Conservation (phyloP, 2,888 invertebrate species). For the Mantis religiosa region DNA sequence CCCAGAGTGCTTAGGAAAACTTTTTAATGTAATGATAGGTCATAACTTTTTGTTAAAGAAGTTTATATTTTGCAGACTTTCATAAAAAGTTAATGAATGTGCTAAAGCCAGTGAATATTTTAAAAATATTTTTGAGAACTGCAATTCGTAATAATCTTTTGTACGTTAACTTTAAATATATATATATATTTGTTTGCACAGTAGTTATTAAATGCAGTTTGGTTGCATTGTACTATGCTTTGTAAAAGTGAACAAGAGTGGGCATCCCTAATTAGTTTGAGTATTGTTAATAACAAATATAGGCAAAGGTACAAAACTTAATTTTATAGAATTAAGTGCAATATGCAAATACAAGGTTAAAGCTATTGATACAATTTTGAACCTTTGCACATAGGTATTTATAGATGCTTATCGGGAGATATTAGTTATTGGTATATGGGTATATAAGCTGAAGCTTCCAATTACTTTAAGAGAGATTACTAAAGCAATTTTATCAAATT, state of each 20-base stretch:
- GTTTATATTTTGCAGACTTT: not conserved
- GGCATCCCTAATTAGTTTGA: not conserved
- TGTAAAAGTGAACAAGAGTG: not conserved
- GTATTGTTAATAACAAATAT: not conserved
- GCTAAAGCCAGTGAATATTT: not conserved
- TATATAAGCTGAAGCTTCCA: not conserved
- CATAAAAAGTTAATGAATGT: not conserved
- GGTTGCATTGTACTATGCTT: not conserved
- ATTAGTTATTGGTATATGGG: not conserved
- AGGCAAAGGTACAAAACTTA: not conserved
- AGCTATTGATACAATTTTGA: not conserved
- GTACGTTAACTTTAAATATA: no score
- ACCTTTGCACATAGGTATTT: not conserved
- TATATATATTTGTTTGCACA: not conserved
- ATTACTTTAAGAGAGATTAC: not conserved
- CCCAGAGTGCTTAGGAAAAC: not conserved
- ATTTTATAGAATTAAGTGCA: no score
- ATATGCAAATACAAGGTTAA: not conserved
- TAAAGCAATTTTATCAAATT: not conserved
- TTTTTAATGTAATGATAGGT: not conserved
- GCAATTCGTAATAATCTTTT: no score
- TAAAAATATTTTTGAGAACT: not conserved
- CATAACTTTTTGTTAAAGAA: not conserved
- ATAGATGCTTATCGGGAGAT: not conserved
- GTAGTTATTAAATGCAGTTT: not conserved